Conservation (phyloP, 2,888 invertebrate genomes). For the Leptarthrus brevirostris region DNA sequence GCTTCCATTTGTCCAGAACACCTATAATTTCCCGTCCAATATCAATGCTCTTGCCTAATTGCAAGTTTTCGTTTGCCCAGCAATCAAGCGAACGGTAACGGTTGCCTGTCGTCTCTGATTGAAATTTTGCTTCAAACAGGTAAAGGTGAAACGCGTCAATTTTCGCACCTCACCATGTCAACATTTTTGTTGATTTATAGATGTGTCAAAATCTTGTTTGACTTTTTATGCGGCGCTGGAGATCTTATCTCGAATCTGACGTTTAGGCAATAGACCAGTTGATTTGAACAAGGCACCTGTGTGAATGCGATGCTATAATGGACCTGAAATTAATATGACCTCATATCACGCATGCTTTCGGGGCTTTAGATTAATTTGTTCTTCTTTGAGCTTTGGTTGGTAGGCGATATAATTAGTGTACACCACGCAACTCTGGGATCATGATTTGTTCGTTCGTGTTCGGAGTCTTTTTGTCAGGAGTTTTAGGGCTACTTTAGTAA, state of each 20-base stretch:
- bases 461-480: not conserved
- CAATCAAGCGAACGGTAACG: not conserved
- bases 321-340: slow-evolving; percentile 2
- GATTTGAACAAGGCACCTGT: not conserved
- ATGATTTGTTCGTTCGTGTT: not conserved
- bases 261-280: not conserved
- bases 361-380: not conserved
- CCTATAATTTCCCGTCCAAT: not conserved
- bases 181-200: slow-evolving; percentile 21
- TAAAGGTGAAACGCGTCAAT: slow-evolving; percentile 8
- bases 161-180: slow-evolving; percentile 3
- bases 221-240: not conserved
- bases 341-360: not conserved
- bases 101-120: not conserved
- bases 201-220: not conserved
- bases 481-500: not conserved
- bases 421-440: not conserved
- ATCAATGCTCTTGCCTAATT: not conserved
- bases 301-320: not conserved
- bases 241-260: slow-evolving; percentile 11
- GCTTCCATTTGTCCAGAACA: not conserved
- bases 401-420: not conserved
- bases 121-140: not conserved
- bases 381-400: not conserved
- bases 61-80: not conserved